Conservation (phyloP, 1,140 invertebrate genomes). For the Cherax quadricarinatus region DNA sequence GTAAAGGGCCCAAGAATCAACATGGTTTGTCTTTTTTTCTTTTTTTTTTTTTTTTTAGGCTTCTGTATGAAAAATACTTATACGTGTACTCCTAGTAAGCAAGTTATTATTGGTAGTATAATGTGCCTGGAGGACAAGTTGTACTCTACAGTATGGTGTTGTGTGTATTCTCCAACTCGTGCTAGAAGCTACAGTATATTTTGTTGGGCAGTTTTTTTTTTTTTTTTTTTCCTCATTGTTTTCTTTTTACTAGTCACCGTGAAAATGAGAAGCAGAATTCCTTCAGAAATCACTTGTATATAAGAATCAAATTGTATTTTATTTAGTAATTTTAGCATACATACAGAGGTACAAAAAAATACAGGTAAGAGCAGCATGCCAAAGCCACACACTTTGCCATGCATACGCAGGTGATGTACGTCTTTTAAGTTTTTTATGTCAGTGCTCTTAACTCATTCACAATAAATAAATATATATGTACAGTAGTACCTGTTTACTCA, state of each 20-base stretch:
- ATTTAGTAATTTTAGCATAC: too few relatives aligned
- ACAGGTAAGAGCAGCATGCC: too few relatives aligned
- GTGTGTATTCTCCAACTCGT: neutral
- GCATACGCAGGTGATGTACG: too few relatives aligned
- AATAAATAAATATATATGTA: too few relatives aligned
- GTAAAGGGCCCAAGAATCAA: neutral
- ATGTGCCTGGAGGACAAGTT: constrained; percentile 50
- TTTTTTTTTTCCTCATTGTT: neutral
- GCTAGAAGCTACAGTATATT: constrained; percentile 11
- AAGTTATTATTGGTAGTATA: constrained; percentile 39
- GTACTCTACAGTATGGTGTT: constrained; percentile 39
- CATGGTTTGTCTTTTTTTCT: neutral
- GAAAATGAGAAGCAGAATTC: neutral
- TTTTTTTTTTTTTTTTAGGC: constrained; percentile 11
- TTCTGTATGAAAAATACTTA: constrained; percentile 18
- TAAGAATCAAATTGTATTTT: too few relatives aligned
- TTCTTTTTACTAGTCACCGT: neutral
- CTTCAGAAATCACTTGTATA: too few relatives aligned
- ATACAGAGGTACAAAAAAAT: too few relatives aligned
- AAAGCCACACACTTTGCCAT: too few relatives aligned
- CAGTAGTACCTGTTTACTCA: too few relatives aligned
- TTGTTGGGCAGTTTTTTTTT: neutral
- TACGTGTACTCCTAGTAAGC: constrained; percentile 9
- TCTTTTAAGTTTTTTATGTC: too few relatives aligned
- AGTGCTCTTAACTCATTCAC: too few relatives aligned